Evolutionary conservation across 2,797 vertebrate species (phyloP).

Genomic region (Pagetopsis macropterus): DNA sequence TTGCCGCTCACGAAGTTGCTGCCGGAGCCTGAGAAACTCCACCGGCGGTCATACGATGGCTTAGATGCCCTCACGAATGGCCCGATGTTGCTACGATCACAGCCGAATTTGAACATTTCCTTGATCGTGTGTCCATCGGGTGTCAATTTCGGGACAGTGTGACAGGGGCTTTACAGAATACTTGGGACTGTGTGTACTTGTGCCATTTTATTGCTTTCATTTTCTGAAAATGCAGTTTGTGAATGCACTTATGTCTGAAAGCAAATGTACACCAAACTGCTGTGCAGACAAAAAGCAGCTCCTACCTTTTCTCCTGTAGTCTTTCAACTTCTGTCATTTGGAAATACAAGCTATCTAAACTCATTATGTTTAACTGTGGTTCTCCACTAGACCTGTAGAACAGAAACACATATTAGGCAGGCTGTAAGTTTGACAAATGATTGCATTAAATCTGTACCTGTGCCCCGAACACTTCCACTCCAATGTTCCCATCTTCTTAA

Average conservation of each 20-base stretch:
- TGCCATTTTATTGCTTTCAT: background rate
- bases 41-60: too few relatives aligned
- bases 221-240: background rate
- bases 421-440: background rate
- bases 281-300: background rate
- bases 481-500: background rate
- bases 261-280: background rate
- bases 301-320: background rate
- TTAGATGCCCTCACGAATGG: too few relatives aligned
- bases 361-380: background rate
- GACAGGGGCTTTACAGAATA: background rate
- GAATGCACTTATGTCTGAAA: background rate
- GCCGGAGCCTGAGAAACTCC: too few relatives aligned
- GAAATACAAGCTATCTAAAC: background rate
- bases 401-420: background rate
- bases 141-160: too few relatives aligned
- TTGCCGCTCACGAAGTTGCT: too few relatives aligned
- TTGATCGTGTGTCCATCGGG: too few relatives aligned
- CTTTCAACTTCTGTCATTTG: background rate
- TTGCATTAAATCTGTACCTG: slow-evolving; percentile 11
- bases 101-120: too few relatives aligned
- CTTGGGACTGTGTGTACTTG: background rate
- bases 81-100: too few relatives aligned
- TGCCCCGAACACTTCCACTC: background rate
- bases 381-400: background rate